A percentile compares a stretch with the other conserved stretches of the same genome.
phyloP scores from a whole-genome alignment of 2,797 vertebrate species.

The Siniperca obscura region DNA sequence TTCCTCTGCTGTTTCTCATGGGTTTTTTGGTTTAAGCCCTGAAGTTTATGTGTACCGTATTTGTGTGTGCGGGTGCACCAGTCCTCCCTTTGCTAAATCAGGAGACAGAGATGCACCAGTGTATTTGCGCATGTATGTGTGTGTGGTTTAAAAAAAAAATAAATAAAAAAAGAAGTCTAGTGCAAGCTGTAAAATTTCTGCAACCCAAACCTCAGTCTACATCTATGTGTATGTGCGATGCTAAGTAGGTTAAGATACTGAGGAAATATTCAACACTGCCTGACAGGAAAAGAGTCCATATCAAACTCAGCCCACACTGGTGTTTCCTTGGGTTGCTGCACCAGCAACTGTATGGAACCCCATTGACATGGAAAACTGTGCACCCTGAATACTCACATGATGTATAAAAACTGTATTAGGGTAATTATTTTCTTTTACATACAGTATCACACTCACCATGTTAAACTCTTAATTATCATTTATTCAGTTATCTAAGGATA shows the following conservation, averaged over 20 bases:
- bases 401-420: not conserved
- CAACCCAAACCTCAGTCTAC: not conserved
- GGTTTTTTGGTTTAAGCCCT: conserved; percentile 15
- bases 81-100: conserved; percentile 29
- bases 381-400: not conserved
- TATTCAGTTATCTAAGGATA: not conserved
- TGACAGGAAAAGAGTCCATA: conserved; percentile 9
- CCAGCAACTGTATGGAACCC: not conserved
- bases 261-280: conserved; percentile 10
- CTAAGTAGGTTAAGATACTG: conserved; percentile 36
- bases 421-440: not conserved
- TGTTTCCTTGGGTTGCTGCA: not conserved
- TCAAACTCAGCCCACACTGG: not conserved
- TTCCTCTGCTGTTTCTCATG: not conserved
- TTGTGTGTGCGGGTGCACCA: conserved; percentile 8
- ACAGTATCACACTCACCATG: not conserved
- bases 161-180: not conserved
- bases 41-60: conserved; percentile 16
- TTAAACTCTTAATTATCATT: not conserved
- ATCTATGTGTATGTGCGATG: conserved; percentile 2
- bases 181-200: conserved; percentile 4
- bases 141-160: not conserved
- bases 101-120: conserved; percentile 53
- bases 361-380: not conserved
- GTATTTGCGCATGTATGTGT: conserved; percentile 18